phyloP scores from a whole-genome alignment of 2,797 vertebrate species.

The Muscicapa comitata region DNA sequence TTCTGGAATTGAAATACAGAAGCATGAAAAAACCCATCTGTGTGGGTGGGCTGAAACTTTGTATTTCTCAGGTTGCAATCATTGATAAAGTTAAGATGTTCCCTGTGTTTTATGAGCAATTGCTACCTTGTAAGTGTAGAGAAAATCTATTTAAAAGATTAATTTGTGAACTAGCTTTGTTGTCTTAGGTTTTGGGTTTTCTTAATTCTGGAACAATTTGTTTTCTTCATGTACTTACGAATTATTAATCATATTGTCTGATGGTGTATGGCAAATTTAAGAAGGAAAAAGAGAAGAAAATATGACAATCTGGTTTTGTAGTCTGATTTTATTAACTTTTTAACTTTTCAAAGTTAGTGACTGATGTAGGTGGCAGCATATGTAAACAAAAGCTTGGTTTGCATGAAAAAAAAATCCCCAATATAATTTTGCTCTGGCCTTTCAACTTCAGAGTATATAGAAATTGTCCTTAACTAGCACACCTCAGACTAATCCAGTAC shows the following conservation, averaged over 20 bases:
- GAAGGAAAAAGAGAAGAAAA: not conserved
- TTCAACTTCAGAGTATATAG: not conserved
- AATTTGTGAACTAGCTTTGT: not conserved
- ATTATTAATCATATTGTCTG: not conserved
- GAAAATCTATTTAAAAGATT: not conserved
- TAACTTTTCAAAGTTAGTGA: not conserved
- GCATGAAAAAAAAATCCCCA: not conserved
- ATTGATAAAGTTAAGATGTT: constrained; percentile 3
- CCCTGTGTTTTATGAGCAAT: not conserved
- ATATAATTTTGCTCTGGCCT: not conserved
- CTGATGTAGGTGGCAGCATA: not conserved
- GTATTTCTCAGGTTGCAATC: not conserved
- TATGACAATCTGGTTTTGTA: not conserved
- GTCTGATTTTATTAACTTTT: not conserved
- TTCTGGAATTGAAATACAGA: constrained; percentile 39
- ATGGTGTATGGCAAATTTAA: not conserved
- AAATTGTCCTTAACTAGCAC: not conserved
- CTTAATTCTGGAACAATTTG: not conserved
- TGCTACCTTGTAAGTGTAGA: not conserved
- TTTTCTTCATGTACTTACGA: not conserved
- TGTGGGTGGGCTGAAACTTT: constrained; percentile 14
- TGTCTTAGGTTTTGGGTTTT: not conserved
- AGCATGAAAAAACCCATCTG: constrained; percentile 27
- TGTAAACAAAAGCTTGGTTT: not conserved
- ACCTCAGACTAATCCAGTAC: not conserved